Evolutionary conservation across 53 echinoderm and acorn worm genomes (phyloP).

Genomic region (Zoroaster sp.): DNA sequence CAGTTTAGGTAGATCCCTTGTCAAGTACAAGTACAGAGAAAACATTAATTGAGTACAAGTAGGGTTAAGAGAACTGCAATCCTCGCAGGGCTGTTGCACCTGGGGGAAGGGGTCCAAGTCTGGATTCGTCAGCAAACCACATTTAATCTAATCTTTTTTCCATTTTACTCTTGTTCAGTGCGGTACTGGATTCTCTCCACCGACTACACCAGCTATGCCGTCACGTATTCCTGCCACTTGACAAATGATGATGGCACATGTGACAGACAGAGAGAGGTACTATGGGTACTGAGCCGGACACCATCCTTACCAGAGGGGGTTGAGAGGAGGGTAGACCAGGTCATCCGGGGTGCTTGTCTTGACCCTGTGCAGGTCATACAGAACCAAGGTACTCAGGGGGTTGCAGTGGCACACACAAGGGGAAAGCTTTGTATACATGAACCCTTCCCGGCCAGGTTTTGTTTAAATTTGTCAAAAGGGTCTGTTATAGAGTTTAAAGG

Average conservation of each 20-base stretch:
- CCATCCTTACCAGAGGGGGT: slow-evolving; percentile 8
- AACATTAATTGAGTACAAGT: too few species aligned
- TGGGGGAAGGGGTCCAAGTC: too few species aligned
- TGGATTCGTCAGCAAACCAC: too few species aligned
- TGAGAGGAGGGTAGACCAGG: slow-evolving; percentile 9
- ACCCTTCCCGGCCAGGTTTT: too few species aligned
- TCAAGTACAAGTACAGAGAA: too few species aligned
- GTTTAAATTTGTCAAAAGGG: too few species aligned
- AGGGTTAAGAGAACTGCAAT: too few species aligned
- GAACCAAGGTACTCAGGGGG: slow-evolving; percentile 45
- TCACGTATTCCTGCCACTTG: slow-evolving; percentile 69
- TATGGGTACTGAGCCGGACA: slow-evolving; percentile 75
- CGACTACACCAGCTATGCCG: slow-evolving; percentile 70
- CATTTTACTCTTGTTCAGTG: too few species aligned
- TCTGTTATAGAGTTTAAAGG: too few species aligned
- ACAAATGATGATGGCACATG: slow-evolving; percentile 53
- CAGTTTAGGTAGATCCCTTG: too few species aligned
- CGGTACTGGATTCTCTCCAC: slow-evolving; percentile 72
- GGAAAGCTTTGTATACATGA: background rate
- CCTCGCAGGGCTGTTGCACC: too few species aligned
- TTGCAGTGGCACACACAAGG: background rate
- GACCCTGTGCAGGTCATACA: slow-evolving; percentile 43
- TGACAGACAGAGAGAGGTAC: slow-evolving; percentile 50
- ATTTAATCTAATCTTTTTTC: too few species aligned
- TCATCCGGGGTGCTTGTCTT: slow-evolving; percentile 59